These are phyloP conservation scores for Apoda limacodes DNA, from an alignment of 2,888 invertebrate species.

Conservation along the genomic window DNA sequence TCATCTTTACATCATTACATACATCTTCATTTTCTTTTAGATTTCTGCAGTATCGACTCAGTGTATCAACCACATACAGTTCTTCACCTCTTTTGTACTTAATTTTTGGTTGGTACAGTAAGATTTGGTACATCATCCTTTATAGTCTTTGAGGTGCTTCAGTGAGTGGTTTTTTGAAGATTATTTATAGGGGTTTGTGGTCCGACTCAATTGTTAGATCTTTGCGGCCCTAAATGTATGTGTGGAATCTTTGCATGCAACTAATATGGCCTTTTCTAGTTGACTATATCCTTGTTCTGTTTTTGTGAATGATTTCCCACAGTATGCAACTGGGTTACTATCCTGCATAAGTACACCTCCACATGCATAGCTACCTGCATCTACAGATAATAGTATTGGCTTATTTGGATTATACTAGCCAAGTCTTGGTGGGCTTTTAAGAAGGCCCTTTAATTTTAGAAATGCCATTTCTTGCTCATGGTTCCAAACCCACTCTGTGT, in stretches of 20 bases:
- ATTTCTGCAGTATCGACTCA: constrained; percentile 9
- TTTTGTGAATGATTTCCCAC: neutral
- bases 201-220: constrained; percentile 14
- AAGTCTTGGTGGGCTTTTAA: constrained; percentile 9
- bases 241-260: constrained; percentile 15
- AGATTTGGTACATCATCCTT: constrained; percentile 23
- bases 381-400: constrained; percentile 9
- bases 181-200: constrained; percentile 15
- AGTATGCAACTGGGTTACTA: neutral
- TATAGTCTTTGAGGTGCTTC: constrained; percentile 23
- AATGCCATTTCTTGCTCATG: constrained; percentile 8
- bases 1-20: too few relatives aligned
- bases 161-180: constrained; percentile 17
- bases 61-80: constrained; percentile 12
- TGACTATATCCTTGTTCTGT: constrained; percentile 5
- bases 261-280: constrained; percentile 8
- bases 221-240: constrained; percentile 15
- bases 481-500: constrained; percentile 10
- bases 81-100: constrained; percentile 14
- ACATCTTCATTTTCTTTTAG: too few relatives aligned
- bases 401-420: constrained; percentile 11
- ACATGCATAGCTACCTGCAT: constrained; percentile 12
- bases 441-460: constrained; percentile 5
- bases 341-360: constrained; percentile 5
- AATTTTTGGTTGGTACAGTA: constrained; percentile 13